Base-by-base conservation (phyloP, 2,797 vertebrate species). In the Gobionotothen gibberifrons region DNA sequence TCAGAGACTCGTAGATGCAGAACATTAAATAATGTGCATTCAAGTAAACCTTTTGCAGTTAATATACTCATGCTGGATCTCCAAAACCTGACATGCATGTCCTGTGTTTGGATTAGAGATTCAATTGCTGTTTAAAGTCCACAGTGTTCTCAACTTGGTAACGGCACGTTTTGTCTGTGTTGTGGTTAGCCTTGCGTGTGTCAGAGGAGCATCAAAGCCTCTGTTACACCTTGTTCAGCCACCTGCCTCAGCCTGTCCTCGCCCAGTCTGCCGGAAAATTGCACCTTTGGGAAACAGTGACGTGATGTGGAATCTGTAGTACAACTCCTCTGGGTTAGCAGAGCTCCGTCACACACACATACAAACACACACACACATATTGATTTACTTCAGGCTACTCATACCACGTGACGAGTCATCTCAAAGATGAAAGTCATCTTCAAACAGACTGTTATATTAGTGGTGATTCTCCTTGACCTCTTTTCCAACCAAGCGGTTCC, bases 201-300 rank as follows among this genome's bases (percentile, higher is more conserved):
- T 76, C 13, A 54, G 65, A 66, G 39, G 78, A 62, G 42, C 78
- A 80, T 85, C 77, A 86, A 80, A 83, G 86, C 55, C 21, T 75
- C 52, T 49, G 67, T 64, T 74, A 36, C 71, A 68, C 43, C 53
- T 71, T 46, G 57, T 69, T 69, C 78, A 75, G 36, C 80, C 84
- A 74, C 72, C 76, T 75, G 87, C 54, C 85, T 79, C 67, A 72
- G 74, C 85, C 39, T 85, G 87, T 83, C 61, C 64, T 69, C 26
- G 21, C 81, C 85, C 81, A 88, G 57, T 88, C 86, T 84, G 48
- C 49, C 60, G 40, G 69, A 84, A 90, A 86, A 86, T 75, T 74
- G 55, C 47, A 70, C 81, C 74, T 84, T 62, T 72, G 62, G 67
- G 48, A 77, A 67, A 55, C 54, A 32, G 65, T 78, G 77, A 84